Evolutionary conservation across 2,888 invertebrate species (phyloP).

Genomic region (Dolichomitus sp.): DNA sequence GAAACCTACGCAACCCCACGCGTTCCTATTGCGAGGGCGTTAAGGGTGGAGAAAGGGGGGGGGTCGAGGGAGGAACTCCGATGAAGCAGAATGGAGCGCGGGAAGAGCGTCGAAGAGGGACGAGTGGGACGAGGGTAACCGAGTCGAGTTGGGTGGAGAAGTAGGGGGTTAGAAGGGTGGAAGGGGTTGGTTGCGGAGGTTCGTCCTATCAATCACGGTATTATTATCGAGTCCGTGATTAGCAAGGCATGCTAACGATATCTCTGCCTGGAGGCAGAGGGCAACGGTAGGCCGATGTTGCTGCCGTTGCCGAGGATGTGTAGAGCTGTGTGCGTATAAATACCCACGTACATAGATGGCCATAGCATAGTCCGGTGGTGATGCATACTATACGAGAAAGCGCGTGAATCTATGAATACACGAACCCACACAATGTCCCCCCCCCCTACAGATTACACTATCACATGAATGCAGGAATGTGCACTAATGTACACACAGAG

Average conservation of each 20-base stretch:
- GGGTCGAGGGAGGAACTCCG: background rate
- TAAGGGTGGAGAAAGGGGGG: background rate
- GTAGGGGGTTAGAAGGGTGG: slow-evolving; percentile 46
- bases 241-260: slow-evolving; percentile 86
- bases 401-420: slow-evolving; percentile 51
- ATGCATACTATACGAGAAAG: slow-evolving; percentile 20
- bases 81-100: slow-evolving; percentile 16
- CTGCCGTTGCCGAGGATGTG: slow-evolving; percentile 29
- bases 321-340: slow-evolving; percentile 34
- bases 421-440: slow-evolving; percentile 19
- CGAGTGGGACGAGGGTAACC: slow-evolving; percentile 33
- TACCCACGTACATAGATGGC: slow-evolving; percentile 17
- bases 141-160: slow-evolving; percentile 30
- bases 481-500: slow-evolving; percentile 23
- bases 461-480: slow-evolving; percentile 36
- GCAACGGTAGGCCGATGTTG: slow-evolving; percentile 76
- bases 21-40: slow-evolving; percentile 5
- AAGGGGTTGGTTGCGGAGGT: slow-evolving; percentile 74
- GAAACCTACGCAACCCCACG: slow-evolving; percentile 1
- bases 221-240: slow-evolving; percentile 86
- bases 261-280: slow-evolving; percentile 81
- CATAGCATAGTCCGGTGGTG: background rate
- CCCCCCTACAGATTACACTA: slow-evolving; percentile 36
- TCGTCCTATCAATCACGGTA: slow-evolving; percentile 86
- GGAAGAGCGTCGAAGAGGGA: slow-evolving; percentile 53